A percentile compares a stretch with the other conserved stretches of the same genome.
Conservation (phyloP, 2,797 vertebrate species). For the Halcyon badia region DNA sequence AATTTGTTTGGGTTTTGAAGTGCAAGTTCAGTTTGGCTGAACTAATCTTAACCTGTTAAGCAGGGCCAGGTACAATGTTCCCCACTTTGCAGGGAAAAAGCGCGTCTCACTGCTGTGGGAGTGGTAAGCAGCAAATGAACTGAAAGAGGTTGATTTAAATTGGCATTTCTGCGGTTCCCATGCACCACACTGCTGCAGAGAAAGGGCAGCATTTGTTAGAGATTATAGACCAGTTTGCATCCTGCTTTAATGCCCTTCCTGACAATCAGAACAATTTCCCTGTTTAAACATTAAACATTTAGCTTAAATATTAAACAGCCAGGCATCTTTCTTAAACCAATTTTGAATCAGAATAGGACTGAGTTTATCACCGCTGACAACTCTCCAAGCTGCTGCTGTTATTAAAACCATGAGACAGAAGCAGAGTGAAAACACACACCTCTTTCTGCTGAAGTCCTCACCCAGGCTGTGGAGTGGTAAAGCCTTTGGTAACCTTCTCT, state of each 20-base stretch:
- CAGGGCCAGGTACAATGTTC: neutral
- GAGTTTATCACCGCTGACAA: neutral
- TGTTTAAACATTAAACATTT: conserved; percentile 65
- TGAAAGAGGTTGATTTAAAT: conserved; percentile 44
- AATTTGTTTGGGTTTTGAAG: neutral
- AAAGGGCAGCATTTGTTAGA: conserved; percentile 9
- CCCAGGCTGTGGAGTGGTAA: rapidly evolving
- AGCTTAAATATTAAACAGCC: conserved; percentile 67
- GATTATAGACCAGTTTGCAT: conserved; percentile 11
- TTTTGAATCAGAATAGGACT: neutral
- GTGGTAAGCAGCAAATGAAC: neutral
- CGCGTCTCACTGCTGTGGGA: neutral
- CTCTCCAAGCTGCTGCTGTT: neutral
- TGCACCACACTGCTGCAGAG: neutral
- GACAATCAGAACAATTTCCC: conserved; percentile 46
- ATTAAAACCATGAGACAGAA: neutral
- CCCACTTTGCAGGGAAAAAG: neutral
- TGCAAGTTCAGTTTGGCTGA: neutral
- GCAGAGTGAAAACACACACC: neutral
- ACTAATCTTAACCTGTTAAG: neutral
- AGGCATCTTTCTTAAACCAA: conserved; percentile 40
- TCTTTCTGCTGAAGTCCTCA: neutral
- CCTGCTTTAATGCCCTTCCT: conserved; percentile 41
- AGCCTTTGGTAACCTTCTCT: neutral
- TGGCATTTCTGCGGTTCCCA: conserved; percentile 33